phyloP scores from a whole-genome alignment of 2,888 invertebrate genomes.

The Mesorhabditis sp. region DNA sequence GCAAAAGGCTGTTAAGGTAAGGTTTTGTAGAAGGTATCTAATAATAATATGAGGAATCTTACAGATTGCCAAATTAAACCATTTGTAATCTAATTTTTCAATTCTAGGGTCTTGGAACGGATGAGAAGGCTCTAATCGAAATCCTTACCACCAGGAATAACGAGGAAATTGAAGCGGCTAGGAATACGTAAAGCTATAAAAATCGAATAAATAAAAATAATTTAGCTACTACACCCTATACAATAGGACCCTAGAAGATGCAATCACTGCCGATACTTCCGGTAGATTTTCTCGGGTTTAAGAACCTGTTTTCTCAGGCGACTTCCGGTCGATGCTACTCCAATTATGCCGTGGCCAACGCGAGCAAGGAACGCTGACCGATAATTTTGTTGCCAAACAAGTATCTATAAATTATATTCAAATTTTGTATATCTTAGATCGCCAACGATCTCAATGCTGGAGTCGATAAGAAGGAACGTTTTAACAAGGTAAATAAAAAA shows the following conservation, averaged over 20 bases:
- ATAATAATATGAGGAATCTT: background rate
- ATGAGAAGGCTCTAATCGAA: conserved; percentile 1
- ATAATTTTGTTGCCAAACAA: background rate
- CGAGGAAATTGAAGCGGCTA: background rate
- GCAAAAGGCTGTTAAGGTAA: background rate
- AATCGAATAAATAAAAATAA: background rate
- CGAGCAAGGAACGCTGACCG: background rate
- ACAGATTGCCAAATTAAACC: background rate
- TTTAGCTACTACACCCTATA: background rate
- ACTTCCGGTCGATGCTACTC: background rate
- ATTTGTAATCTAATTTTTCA: background rate
- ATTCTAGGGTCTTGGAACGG: background rate
- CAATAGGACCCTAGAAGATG: conserved; percentile 2
- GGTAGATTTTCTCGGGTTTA: background rate
- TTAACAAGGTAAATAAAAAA: background rate
- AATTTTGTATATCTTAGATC: background rate
- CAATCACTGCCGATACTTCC: background rate
- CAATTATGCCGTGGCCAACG: background rate
- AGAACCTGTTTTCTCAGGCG: background rate
- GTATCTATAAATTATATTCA: background rate
- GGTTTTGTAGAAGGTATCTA: background rate
- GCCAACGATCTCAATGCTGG: conserved; percentile 5
- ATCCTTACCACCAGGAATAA: background rate
- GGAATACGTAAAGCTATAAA: background rate
- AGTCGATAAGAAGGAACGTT: background rate